phyloP scores from a whole-genome alignment of 2,888 invertebrate species.

The Eilema sororculum region DNA sequence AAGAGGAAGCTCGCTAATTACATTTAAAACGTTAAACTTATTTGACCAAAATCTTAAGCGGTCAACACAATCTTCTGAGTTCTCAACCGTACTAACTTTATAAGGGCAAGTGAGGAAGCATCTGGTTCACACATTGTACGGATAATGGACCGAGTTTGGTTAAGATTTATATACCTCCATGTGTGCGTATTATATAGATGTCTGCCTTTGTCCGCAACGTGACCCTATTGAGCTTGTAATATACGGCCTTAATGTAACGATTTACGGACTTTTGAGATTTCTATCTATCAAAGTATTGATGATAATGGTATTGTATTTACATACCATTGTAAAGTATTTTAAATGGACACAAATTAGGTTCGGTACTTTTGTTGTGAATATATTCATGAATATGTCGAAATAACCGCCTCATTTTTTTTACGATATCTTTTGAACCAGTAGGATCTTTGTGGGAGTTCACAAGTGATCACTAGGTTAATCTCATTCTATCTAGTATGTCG shows the following conservation, averaged over 20 bases:
- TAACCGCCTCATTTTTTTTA: too few relatives aligned
- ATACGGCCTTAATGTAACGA: constrained; percentile 27
- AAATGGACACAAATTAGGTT: neutral
- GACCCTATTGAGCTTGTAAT: constrained; percentile 25
- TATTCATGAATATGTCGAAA: neutral
- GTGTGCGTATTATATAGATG: constrained; percentile 21
- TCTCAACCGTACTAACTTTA: constrained; percentile 34
- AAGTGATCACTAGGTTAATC: neutral
- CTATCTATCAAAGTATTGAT: constrained; percentile 17
- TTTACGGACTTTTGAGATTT: constrained; percentile 13
- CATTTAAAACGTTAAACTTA: constrained; percentile 20
- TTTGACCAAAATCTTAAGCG: constrained; percentile 34
- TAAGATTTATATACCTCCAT: constrained; percentile 26
- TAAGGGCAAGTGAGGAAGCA: constrained; percentile 21
- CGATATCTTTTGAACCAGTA: neutral
- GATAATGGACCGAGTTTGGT: constrained; percentile 20
- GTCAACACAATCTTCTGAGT: constrained; percentile 35
- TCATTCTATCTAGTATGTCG: neutral
- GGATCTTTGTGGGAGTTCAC: neutral
- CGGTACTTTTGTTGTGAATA: neutral
- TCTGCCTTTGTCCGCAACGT: constrained; percentile 26
- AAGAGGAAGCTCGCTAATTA: constrained; percentile 7
- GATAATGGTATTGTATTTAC: neutral
- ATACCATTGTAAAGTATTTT: neutral
- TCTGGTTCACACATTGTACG: constrained; percentile 23